A percentile compares a stretch with the other conserved stretches of the same genome.
phyloP scores from a whole-genome alignment of 2,797 vertebrate species.

The Gymnocypris eckloni region DNA sequence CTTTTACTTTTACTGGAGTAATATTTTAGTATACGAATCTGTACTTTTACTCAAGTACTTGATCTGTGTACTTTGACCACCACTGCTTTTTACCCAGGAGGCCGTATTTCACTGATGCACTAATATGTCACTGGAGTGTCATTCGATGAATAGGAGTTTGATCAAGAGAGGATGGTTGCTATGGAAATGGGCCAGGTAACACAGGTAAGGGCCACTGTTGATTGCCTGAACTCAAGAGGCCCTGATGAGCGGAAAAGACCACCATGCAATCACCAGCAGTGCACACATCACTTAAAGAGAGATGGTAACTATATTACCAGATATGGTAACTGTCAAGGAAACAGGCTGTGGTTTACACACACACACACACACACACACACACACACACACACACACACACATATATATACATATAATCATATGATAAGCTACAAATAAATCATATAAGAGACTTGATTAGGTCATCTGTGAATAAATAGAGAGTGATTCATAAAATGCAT shows the following conservation, averaged over 20 bases:
- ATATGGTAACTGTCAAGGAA: slow-evolving; percentile 21
- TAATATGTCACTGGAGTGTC: slow-evolving; percentile 79
- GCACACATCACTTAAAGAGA: slow-evolving; percentile 46
- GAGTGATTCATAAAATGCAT: background rate
- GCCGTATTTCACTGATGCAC: slow-evolving; percentile 72
- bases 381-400: too few relatives aligned
- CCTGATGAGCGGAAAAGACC: slow-evolving; percentile 73
- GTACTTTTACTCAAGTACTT: too few relatives aligned
- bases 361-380: too few relatives aligned
- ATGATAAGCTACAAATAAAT: slow-evolving; percentile 21
- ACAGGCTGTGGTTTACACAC: slow-evolving; percentile 9
- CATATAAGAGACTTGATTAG: background rate
- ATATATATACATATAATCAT: slow-evolving; percentile 15
- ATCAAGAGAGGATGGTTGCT: slow-evolving; percentile 78
- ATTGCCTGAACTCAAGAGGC: slow-evolving; percentile 78
- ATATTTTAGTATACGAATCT: too few relatives aligned
- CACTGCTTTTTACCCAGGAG: slow-evolving; percentile 65
- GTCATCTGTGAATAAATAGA: background rate
- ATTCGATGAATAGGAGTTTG: slow-evolving; percentile 75
- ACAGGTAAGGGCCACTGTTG: slow-evolving; percentile 76
- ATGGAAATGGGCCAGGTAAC: slow-evolving; percentile 75
- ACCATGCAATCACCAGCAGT: slow-evolving; percentile 70
- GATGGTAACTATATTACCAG: background rate
- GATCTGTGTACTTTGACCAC: too few relatives aligned
- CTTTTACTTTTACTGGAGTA: too few relatives aligned